Conservation (phyloP, 2,797 vertebrate species). For the Epinephelus malabaricus region DNA sequence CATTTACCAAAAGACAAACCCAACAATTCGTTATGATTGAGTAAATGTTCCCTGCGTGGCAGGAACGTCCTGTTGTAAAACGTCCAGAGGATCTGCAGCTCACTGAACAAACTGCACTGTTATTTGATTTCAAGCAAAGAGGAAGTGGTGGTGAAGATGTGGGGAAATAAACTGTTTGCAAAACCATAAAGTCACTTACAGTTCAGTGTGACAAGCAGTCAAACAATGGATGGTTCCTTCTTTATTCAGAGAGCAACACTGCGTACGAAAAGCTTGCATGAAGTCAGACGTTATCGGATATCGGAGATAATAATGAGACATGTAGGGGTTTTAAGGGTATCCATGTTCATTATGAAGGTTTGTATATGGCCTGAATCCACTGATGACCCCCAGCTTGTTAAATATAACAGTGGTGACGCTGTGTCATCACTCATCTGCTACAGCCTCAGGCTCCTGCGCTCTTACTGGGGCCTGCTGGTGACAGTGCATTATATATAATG, state of each 20-base stretch:
- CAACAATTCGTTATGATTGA: neutral
- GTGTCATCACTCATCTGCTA: slow-evolving; percentile 5
- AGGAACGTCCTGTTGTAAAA: too few relatives aligned
- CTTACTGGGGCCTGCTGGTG: slow-evolving; percentile 15
- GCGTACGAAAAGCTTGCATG: neutral
- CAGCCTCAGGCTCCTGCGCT: neutral
- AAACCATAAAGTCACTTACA: neutral
- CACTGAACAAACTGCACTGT: neutral
- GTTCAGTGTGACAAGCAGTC: neutral
- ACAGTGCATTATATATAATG: slow-evolving; percentile 24
- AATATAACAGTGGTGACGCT: neutral
- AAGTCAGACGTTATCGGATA: neutral
- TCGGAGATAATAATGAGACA: neutral
- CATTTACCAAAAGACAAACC: neutral
- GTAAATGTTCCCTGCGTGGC: neutral
- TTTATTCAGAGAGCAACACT: neutral
- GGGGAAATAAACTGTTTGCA: slow-evolving; percentile 24
- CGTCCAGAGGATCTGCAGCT: too few relatives aligned
- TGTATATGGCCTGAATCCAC: neutral
- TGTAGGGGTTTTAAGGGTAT: too few relatives aligned
- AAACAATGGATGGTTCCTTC: neutral
- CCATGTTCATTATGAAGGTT: too few relatives aligned
- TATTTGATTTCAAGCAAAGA: slow-evolving; percentile 10
- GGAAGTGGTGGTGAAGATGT: slow-evolving; percentile 45
- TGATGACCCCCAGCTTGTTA: neutral